Conservation (phyloP, 2,797 vertebrate genomes). For the Alfaro cultratus region DNA sequence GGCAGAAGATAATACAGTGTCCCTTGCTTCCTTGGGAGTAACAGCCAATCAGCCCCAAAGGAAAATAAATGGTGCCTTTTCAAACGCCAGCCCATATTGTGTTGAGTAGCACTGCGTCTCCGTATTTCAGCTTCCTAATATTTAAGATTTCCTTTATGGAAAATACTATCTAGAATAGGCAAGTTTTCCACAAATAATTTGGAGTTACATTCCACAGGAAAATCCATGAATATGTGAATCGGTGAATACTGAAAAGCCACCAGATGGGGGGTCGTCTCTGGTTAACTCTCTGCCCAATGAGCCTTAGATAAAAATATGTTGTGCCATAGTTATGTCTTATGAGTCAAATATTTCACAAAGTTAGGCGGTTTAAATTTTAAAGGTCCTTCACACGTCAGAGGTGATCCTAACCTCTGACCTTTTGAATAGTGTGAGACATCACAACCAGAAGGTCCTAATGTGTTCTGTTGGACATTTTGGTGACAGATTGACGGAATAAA, state of each 20-base stretch:
- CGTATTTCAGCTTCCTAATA: background rate
- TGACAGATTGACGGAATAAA: background rate
- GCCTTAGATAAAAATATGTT: background rate
- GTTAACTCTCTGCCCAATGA: background rate
- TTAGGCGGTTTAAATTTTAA: too few relatives aligned
- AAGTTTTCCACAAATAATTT: too few relatives aligned
- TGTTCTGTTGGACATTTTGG: background rate
- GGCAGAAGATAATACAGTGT: background rate
- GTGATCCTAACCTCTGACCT: background rate
- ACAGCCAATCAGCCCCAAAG: background rate
- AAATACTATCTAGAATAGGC: too few relatives aligned
- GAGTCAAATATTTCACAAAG: background rate
- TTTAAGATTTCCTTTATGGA: background rate
- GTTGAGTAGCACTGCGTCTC: too few relatives aligned
- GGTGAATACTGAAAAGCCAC: background rate
- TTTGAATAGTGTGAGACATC: background rate
- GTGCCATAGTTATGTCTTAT: background rate
- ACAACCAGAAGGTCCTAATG: background rate
- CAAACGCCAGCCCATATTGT: background rate
- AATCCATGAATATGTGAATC: background rate
- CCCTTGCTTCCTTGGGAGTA: background rate
- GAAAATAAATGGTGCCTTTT: background rate
- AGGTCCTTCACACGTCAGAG: background rate
- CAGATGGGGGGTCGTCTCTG: background rate
- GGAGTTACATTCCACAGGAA: too few relatives aligned